These are phyloP conservation scores for Heteractis magnifica DNA, from an alignment of 92 coral and sea anemone genomes.

Conservation along the genomic window DNA sequence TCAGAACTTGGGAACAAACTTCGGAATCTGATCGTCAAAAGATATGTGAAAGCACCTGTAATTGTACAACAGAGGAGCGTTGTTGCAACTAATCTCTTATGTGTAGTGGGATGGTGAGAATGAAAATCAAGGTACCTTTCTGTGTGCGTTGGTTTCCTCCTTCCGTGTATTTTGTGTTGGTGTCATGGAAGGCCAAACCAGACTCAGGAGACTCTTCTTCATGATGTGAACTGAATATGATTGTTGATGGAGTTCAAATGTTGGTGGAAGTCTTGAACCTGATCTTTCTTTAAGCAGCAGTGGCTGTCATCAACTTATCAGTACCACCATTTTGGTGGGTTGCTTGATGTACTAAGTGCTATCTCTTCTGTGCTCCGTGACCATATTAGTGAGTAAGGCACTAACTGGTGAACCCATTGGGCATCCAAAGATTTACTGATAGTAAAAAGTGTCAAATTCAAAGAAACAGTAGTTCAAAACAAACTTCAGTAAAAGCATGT, in stretches of 20 bases:
- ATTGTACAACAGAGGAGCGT: too few species aligned
- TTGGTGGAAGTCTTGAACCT: neutral
- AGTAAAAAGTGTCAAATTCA: neutral
- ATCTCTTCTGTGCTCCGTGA: neutral
- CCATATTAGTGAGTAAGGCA: conserved; percentile 1
- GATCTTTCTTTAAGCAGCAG: too few species aligned
- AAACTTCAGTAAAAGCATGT: conserved; percentile 4
- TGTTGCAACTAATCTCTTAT: too few species aligned
- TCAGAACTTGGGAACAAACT: too few species aligned
- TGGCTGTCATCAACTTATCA: too few species aligned
- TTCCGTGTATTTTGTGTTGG: neutral
- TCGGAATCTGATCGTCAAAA: too few species aligned
- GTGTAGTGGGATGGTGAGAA: too few species aligned
- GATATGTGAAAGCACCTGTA: too few species aligned
- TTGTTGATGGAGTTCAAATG: too few species aligned
- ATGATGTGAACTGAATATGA: too few species aligned
- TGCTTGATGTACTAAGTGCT: neutral
- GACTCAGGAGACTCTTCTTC: neutral
- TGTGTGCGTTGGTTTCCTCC: neutral
- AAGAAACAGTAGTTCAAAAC: neutral
- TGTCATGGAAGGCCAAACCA: neutral
- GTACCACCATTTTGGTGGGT: neutral
- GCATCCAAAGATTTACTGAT: too few species aligned
- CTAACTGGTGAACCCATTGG: neutral
- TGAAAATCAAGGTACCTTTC: too few species aligned